A percentile compares a stretch with the other conserved stretches of the same genome.
Evolutionary conservation across 2,797 vertebrate species (phyloP).

Genomic region (Spea hammondii): DNA sequence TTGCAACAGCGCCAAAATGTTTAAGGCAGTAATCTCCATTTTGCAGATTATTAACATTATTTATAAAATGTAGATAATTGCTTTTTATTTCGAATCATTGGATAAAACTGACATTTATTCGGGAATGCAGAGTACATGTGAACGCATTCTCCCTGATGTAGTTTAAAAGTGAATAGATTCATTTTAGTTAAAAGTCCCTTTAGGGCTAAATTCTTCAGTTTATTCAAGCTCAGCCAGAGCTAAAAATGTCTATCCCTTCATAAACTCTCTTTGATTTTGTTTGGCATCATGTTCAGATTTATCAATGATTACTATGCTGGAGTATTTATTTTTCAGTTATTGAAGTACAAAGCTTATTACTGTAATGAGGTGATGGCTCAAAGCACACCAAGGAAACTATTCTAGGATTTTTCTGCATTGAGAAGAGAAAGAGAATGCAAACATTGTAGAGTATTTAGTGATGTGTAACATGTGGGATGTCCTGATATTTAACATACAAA

Average conservation of each 20-base stretch:
- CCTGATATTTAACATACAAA: no score
- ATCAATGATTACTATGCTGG: slow-evolving; percentile 67
- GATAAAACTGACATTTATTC: slow-evolving; percentile 30
- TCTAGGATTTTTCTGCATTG: no score
- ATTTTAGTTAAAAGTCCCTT: slow-evolving; percentile 62
- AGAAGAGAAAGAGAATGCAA: no score
- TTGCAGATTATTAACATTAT: slow-evolving; percentile 5
- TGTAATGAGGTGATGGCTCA: slow-evolving; percentile 52
- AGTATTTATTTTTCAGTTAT: slow-evolving; percentile 65
- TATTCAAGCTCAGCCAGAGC: slow-evolving; percentile 64
- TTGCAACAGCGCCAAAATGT: no score
- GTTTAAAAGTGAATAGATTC: slow-evolving; percentile 64
- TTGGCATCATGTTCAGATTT: slow-evolving; percentile 66
- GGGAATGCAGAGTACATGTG: slow-evolving; percentile 20
- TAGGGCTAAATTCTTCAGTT: slow-evolving; percentile 62
- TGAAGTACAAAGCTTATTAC: slow-evolving; percentile 62
- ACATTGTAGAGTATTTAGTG: background rate
- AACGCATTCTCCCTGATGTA: slow-evolving; percentile 53
- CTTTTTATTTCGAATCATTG: slow-evolving; percentile 29
- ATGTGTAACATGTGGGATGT: background rate
- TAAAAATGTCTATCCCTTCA: slow-evolving; percentile 69
- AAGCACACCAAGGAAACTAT: background rate
- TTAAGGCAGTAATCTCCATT: no score
- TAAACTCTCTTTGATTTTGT: slow-evolving; percentile 68
- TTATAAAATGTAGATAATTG: slow-evolving; percentile 20